These are phyloP conservation scores for Achlya flavicornis DNA, from an alignment of 2,888 invertebrate species.

Conservation along the genomic window DNA sequence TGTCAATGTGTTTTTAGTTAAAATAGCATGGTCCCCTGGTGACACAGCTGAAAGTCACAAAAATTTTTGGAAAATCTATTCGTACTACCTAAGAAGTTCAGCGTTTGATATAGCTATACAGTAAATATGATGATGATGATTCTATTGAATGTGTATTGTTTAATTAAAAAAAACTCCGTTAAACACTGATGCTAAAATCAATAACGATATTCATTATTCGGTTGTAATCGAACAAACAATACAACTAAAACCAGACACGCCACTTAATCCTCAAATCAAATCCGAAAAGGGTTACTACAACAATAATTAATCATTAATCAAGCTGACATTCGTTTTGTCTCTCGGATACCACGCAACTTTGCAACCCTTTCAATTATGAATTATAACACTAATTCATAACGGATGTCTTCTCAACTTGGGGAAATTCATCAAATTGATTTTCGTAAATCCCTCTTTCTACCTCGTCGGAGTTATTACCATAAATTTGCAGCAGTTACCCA, in stretches of 20 bases:
- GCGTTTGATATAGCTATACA: no score
- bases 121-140: no score
- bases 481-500: conserved; percentile 74
- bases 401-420: conserved; percentile 69
- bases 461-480: conserved; percentile 65
- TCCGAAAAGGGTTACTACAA: conserved; percentile 58
- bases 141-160: not conserved
- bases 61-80: no score
- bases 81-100: no score
- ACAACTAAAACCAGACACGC: conserved; percentile 28
- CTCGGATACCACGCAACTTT: conserved; percentile 64
- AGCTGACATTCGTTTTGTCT: conserved; percentile 76
- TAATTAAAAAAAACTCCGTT: not conserved
- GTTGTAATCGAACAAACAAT: conserved; percentile 5
- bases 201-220: not conserved
- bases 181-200: not conserved
- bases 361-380: conserved; percentile 80
- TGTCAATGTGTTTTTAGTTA: no score
- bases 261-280: conserved; percentile 44
- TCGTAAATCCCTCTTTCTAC: conserved; percentile 65
- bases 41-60: no score
- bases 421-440: conserved; percentile 81
- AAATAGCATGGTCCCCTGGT: no score
- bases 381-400: conserved; percentile 81
- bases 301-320: conserved; percentile 82